phyloP scores from a whole-genome alignment of 2,113 vertebrate species.

The Proterorhinus semilunaris region DNA sequence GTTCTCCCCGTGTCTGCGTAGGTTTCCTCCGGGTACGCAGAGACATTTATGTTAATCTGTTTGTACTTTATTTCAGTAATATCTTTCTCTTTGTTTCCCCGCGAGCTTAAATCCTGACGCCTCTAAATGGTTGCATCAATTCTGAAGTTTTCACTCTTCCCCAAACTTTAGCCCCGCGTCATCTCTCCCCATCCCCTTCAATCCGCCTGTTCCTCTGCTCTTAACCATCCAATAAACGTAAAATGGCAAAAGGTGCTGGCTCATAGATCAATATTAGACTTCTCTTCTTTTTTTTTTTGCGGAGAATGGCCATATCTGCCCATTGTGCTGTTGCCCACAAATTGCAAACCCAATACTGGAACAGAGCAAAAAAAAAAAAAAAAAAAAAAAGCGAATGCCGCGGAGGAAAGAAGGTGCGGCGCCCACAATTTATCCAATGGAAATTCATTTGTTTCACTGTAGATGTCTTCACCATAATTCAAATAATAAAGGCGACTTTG shows the following conservation, averaged over 20 bases:
- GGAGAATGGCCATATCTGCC: slow-evolving; percentile 36
- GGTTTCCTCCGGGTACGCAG: too few relatives aligned
- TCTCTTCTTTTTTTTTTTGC: slow-evolving; percentile 2
- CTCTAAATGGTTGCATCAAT: slow-evolving; percentile 9
- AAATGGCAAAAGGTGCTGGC: slow-evolving; percentile 14
- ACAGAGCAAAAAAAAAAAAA: too few relatives aligned
- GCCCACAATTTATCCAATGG: neutral
- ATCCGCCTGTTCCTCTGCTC: slow-evolving; percentile 10
- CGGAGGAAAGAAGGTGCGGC: too few relatives aligned
- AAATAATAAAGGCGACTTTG: neutral
- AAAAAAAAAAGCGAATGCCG: neutral
- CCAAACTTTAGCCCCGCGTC: neutral
- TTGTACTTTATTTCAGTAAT: too few relatives aligned
- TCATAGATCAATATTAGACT: slow-evolving; percentile 43
- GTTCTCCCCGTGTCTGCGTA: too few relatives aligned
- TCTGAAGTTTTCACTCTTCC: neutral
- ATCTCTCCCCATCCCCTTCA: slow-evolving; percentile 3
- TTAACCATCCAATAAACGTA: slow-evolving; percentile 28
- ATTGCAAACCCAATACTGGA: slow-evolving; percentile 18
- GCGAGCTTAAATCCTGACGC: neutral
- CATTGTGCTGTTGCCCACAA: slow-evolving; percentile 8
- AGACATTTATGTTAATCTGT: too few relatives aligned
- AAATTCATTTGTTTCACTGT: slow-evolving; percentile 2
- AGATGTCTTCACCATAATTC: slow-evolving; percentile 8
- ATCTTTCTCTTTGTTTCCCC: too few relatives aligned